Evolutionary conservation across 2,888 invertebrate species (phyloP), one percentile per base, ranked within the genome.

Genomic region (Watsonalla binaria): DNA sequence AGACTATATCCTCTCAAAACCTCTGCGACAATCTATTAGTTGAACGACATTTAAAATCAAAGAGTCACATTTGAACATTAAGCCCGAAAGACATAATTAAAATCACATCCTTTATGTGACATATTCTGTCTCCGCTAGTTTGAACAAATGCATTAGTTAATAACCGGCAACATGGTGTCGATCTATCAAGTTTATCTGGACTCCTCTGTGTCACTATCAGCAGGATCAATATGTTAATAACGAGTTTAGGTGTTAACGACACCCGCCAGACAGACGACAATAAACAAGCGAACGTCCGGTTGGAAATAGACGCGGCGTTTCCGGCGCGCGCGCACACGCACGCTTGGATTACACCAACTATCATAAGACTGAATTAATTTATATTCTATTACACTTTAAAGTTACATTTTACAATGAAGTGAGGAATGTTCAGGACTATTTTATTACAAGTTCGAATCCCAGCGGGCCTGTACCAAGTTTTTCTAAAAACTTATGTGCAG

Each of bases 221-320:
- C 58, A 62, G 66, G 68, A 73, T 77, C 80, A 74, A 82, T 84
- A 82, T 82, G 82, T 77, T 78, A 82, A 80, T 79, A 76, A 71
- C 70, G 69, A 65, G 69, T 76, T 74, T 74, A 82, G 83, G 84
- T 82, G 86, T 78, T 83, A 86, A 85, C 84, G 85, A 84, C 84
- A 78, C 74, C 70, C 69, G 66, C 68, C 69, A 79, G 80, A 81
- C 84, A 76, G 81, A 77, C 82, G 83, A 84, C 85, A 82, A 82
- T 84, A 84, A 84, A 86, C 84, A 83, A 74, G 78, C 79, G 72
- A 66, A 76, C 85, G 82, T 90, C 90, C 89, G 87, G 89, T 84
- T 81, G 70, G 86, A 83, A 86, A 90, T 89, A 89, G 90, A 88
- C 85, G 79, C 70, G 73, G 49, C 73, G 80, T 78, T 86, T 88